These are phyloP conservation scores for Ophioninae sp. DNA, from an alignment of 2,888 invertebrate species.

Conservation along the genomic window DNA sequence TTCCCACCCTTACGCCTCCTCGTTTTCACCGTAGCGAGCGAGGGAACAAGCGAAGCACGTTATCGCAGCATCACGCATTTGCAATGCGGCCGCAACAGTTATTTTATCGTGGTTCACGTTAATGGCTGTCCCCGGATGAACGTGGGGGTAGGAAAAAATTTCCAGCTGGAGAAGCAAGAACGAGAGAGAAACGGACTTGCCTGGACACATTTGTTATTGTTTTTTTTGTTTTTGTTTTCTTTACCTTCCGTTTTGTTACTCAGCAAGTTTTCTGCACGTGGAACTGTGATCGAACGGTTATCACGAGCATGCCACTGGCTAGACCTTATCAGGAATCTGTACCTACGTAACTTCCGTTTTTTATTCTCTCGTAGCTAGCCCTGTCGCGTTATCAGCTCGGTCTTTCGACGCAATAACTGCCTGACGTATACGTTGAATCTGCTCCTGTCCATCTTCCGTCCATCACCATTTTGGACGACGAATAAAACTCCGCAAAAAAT, in stretches of 20 bases:
- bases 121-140: conserved; percentile 43
- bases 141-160: neutral
- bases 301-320: conserved; percentile 36
- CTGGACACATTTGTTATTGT: conserved; percentile 40
- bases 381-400: conserved; percentile 27
- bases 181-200: neutral
- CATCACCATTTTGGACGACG: neutral
- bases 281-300: conserved; percentile 55
- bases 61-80: conserved; percentile 62
- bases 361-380: conserved; percentile 42
- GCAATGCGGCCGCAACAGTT: conserved; percentile 62
- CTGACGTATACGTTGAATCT: neutral
- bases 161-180: neutral
- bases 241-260: conserved; percentile 30
- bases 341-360: conserved; percentile 22
- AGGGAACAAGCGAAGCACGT: conserved; percentile 51
- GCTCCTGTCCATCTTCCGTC: neutral
- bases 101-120: conserved; percentile 62
- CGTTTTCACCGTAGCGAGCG: conserved; percentile 11
- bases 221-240: conserved; percentile 43
- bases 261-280: conserved; percentile 41
- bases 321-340: conserved; percentile 45
- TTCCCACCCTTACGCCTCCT: too few species aligned
- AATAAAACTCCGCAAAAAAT: neutral
- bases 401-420: neutral